Evolutionary conservation across 2,797 vertebrate genomes (phyloP).

Genomic region (Lerista edwardsae): DNA sequence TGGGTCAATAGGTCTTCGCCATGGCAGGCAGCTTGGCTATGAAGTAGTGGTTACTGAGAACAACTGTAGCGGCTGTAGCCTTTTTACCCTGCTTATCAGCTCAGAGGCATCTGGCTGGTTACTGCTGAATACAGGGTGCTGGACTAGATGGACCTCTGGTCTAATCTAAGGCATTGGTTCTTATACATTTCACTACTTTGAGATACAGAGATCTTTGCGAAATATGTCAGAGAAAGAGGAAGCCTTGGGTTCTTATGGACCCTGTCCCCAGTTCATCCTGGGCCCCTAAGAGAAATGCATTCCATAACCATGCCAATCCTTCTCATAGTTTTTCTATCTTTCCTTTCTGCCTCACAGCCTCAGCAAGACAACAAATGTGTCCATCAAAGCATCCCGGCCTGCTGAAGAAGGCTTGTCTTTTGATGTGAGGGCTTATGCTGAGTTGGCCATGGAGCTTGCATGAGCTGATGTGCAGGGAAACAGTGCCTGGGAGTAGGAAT

Average conservation of each 20-base stretch:
- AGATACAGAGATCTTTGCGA: not conserved
- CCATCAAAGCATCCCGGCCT: not conserved
- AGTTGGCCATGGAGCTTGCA: not conserved
- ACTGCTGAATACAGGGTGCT: not conserved
- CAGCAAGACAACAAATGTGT: not conserved
- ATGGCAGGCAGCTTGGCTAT: no score
- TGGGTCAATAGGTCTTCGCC: no score
- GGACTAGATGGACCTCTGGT: not conserved
- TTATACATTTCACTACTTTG: no score
- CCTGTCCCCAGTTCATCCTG: not conserved
- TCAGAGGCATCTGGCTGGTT: not conserved
- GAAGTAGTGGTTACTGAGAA: no score
- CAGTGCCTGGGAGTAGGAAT: not conserved
- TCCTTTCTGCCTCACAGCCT: not conserved
- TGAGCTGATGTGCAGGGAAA: not conserved
- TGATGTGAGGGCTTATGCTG: not conserved
- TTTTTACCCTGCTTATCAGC: not conserved
- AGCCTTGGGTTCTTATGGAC: not conserved
- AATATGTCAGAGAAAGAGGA: not conserved
- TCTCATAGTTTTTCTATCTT: not conserved
- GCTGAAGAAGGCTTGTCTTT: not conserved
- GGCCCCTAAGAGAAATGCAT: not conserved
- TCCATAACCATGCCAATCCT: not conserved
- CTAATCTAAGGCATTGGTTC: no score
- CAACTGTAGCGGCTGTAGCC: no score